phyloP scores from a whole-genome alignment of 1,140 invertebrate species.

The Nebria ingens region DNA sequence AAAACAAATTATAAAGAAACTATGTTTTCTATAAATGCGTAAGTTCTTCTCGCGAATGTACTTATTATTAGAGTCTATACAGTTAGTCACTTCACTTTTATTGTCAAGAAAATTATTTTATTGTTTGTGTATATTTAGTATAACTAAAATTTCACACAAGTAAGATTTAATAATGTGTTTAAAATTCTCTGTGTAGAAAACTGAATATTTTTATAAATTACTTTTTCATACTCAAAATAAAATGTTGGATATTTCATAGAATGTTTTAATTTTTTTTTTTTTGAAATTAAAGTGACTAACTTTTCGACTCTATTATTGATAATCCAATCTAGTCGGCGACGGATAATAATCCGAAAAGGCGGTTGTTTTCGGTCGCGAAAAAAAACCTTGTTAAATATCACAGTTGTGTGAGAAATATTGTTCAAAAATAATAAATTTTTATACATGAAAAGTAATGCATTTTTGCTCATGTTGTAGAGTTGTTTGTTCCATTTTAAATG shows the following conservation, averaged over 20 bases:
- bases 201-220: too few relatives aligned
- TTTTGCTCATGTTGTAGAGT: conserved; percentile 33
- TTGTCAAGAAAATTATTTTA: too few relatives aligned
- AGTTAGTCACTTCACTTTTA: too few relatives aligned
- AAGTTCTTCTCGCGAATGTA: background rate
- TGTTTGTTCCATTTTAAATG: conserved; percentile 5
- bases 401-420: conserved; percentile 14
- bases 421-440: conserved; percentile 26
- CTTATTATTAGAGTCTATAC: too few relatives aligned
- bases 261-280: too few relatives aligned
- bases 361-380: background rate
- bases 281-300: too few relatives aligned
- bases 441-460: conserved; percentile 22
- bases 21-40: conserved; percentile 5
- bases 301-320: background rate
- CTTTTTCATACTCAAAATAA: too few relatives aligned
- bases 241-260: too few relatives aligned
- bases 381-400: conserved; percentile 6
- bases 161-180: too few relatives aligned
- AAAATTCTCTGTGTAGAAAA: too few relatives aligned
- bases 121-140: too few relatives aligned
- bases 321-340: conserved; percentile 7
- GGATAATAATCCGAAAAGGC: background rate
- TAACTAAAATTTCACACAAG: too few relatives aligned
- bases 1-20: background rate